Conservation (phyloP, 2,888 invertebrate genomes). For the Drosophila paranaensis region DNA sequence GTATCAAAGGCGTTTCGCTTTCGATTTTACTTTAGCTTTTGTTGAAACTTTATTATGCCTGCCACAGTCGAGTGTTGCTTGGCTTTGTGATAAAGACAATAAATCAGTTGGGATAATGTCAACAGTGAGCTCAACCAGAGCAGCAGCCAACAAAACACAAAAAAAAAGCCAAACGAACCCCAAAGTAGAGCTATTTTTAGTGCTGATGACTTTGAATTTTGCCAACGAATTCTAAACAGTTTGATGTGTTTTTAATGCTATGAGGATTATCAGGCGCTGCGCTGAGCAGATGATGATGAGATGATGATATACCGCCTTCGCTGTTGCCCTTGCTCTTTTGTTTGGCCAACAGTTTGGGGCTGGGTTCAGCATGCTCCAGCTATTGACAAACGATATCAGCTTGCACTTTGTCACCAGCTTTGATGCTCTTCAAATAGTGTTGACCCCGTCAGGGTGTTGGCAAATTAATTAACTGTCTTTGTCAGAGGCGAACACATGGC, state of each 20-base stretch:
- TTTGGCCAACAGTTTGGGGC: not conserved
- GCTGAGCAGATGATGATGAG: conserved; percentile 24
- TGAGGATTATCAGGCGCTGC: conserved; percentile 51
- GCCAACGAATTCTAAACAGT: conserved; percentile 50
- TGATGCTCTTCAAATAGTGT: conserved; percentile 35
- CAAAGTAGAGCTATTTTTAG: conserved; percentile 60
- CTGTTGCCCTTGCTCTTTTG: conserved; percentile 5
- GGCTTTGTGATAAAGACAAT: conserved; percentile 68
- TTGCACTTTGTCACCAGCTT: conserved; percentile 25
- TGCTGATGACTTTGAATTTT: conserved; percentile 44
- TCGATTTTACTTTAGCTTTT: conserved; percentile 2
- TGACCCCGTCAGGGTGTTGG: conserved; percentile 55
- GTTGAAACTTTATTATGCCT: conserved; percentile 53
- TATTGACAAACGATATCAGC: conserved; percentile 61
- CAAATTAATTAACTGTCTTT: conserved; percentile 68
- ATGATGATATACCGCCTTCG: conserved; percentile 15
- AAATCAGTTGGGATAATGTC: conserved; percentile 74
- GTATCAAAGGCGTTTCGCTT: conserved; percentile 23
- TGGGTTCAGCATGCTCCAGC: conserved; percentile 2
- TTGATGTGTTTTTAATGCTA: conserved; percentile 70
- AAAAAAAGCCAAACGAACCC: conserved; percentile 14
- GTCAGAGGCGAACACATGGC: conserved; percentile 39
- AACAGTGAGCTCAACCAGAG: conserved; percentile 32
- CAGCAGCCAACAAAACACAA: not conserved
- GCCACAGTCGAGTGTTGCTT: conserved; percentile 58